Evolutionary conservation across 1,140 invertebrate genomes (phyloP), one percentile per base, ranked within the genome.

Genomic region (Rhyacophila brunnea): DNA sequence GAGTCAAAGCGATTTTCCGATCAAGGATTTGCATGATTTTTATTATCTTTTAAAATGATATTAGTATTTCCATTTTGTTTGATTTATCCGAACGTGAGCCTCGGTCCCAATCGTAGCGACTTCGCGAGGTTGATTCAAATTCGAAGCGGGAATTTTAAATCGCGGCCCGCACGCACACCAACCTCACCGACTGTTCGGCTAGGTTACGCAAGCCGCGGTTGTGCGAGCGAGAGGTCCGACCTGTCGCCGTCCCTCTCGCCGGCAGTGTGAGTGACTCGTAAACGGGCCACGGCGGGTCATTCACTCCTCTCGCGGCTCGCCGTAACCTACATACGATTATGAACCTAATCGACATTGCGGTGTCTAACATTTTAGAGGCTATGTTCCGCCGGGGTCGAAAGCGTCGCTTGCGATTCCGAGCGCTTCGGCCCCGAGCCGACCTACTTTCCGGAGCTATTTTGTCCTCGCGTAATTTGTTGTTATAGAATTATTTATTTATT

Each of bases 201-300:
- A 43, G 19, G 53, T 57, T 56, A 51, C 48, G 60, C 44, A 48
- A 49, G 59, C 20, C 34, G 10, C 49, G 60, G 54, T 49, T 50
- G 51, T 49, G 46, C 38, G 51, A 63, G 49, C 50, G 55, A 57
- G 60, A 63, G 34, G 54, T 23, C 55, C 50, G 15, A 28, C 40
- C 20, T 17, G 2, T 36, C 40, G 60, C 19, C 50, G 44, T 58
- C 45, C 47, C 52, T 46, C 48, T 58, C 61, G 51, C 48, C 42
- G 42, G 54, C 61, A 46, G 58, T 58, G 65, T 66, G 72, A 75
- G 71, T 71, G 74, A 75, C 74, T 69, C 65, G 54, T 70, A 75
- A 71, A 68, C 74, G 68, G 74, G 74, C 75, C 74, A 74, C 68
- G 74, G 71, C 74, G 73, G 74, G 73, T 75, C 74, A 72, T 75